Evolutionary conservation across 2,888 invertebrate genomes (phyloP), one percentile per base, ranked within the genome.

Genomic region (Cinara cedri): DNA sequence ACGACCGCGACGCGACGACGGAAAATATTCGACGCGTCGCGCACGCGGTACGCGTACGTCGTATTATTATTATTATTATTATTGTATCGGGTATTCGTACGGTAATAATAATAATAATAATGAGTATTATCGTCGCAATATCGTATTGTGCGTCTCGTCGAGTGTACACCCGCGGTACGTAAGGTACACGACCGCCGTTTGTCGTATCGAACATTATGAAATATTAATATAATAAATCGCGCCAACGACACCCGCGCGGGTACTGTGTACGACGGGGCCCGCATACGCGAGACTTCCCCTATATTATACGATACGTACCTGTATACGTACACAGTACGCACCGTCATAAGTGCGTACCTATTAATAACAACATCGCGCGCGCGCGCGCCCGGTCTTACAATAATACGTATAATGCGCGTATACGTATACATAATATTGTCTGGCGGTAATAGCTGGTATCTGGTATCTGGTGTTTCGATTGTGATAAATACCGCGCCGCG

Each of bases 1-100:
- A n/a, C n/a, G n/a, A n/a, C n/a, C 55, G 16, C 71, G 55, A 19
- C 70, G 46, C n/a, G 34, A 19, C 60, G 62, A 60, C 46, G 72
- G n/a, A 44, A 6, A n/a, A 9, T 21, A 62, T 8, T 54, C 34
- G 34, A 26, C 16, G 24, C 24, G 6, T 21, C 24, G 13, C 8
- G 6, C 24, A 1, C 9, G 19, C 16, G 11, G 3, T 19, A 19
- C 26, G 8, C 57, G 14, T 16, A 26, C n/a, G n/a, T n/a, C n/a
- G n/a, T n/a, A n/a, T n/a, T n/a, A n/a, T n/a, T n/a, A n/a, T n/a
- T n/a, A n/a, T n/a, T n/a, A n/a, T n/a, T n/a, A n/a, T n/a, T n/a
- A n/a, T n/a, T 34, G 6, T 34, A 34, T 34, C 34, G 34, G 6
- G 34, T 34, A 34, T n/a, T n/a, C 34, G 34, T 34, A 34, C 34